Base-by-base conservation (phyloP, 2,888 invertebrate genomes). In the Aspidapion aeneum region DNA sequence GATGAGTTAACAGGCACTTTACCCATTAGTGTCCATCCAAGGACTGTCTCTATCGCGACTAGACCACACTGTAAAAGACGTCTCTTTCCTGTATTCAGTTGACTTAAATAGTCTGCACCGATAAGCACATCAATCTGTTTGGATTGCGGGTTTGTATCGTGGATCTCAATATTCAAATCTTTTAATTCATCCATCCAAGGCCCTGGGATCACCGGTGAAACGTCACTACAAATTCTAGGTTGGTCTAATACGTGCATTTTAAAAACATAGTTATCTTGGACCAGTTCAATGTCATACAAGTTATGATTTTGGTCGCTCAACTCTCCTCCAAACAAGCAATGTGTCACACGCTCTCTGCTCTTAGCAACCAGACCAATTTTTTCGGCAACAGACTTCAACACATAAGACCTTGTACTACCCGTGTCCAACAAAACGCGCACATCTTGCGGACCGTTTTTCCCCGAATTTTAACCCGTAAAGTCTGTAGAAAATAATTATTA, bases 261-360 rank as follows among this genome's bases (percentile, higher is more conserved):
- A n/a, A n/a, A n/a, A n/a, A n/a, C 50, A 56, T 22, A 62, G 21
- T 16, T 35, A n/a, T 35, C 56, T 7, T 57, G 2, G 20, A 58
- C 20, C n/a, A 57, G 17, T 50, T 54, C 17, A 1, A 64, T 20
- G 48, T 61, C 58, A 48, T 58, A 63, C 35, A 61, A 66, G 16
- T 58, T 18, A 54, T 61, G 61, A 52, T 49, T 17, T 18, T 63
- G 35, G 7, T 7, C 20, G 1, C 65, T 55, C 62, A 68, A 67
- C 78, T 80, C 1, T 66, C 79, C 35, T 74, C 82, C n/a, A 79
- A 80, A 21, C 75, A 78, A 63, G 75, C 81, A 0, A 58, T 67
- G 65, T 7, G 57, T 49, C 22, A 63, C 52, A 5, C 21, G 61
- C 16, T 57, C 58, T 20, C 12, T 19, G n/a, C 58, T 12, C 55